These are phyloP conservation scores for Mus minutoides DNA, from an alignment of 2,797 vertebrate species.

Conservation along the genomic window DNA sequence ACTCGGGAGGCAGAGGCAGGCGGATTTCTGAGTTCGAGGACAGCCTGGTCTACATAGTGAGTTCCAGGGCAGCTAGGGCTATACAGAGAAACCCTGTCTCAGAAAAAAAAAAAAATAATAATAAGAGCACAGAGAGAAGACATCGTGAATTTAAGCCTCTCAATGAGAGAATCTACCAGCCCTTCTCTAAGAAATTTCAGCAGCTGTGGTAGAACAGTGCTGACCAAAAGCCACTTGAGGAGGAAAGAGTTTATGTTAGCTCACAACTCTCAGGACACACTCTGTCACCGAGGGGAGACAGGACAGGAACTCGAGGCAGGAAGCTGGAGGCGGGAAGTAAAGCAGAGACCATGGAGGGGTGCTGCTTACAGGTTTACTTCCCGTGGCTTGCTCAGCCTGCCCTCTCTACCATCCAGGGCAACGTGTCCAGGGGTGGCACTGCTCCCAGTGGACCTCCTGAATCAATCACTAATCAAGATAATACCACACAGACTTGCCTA, in stretches of 20 bases:
- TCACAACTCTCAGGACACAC: neutral
- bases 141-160: neutral
- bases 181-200: neutral
- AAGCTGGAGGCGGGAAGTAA: neutral
- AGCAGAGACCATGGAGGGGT: neutral
- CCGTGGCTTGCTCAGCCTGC: neutral
- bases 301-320: neutral
- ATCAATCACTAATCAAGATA: neutral
- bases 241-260: neutral
- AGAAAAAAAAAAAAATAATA: neutral
- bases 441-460: neutral
- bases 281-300: neutral
- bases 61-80: too few species aligned
- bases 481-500: neutral
- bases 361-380: too few species aligned
- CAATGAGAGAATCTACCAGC: neutral
- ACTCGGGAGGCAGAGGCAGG: too few species aligned
- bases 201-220: neutral
- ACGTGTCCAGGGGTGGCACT: neutral
- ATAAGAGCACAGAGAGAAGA: neutral
- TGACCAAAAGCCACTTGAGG: neutral
- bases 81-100: too few species aligned
- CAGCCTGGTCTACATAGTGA: too few species aligned
- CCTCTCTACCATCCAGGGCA: neutral
- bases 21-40: too few species aligned